phyloP scores from a whole-genome alignment of 2,113 vertebrate species.

The Orcinus orca region DNA sequence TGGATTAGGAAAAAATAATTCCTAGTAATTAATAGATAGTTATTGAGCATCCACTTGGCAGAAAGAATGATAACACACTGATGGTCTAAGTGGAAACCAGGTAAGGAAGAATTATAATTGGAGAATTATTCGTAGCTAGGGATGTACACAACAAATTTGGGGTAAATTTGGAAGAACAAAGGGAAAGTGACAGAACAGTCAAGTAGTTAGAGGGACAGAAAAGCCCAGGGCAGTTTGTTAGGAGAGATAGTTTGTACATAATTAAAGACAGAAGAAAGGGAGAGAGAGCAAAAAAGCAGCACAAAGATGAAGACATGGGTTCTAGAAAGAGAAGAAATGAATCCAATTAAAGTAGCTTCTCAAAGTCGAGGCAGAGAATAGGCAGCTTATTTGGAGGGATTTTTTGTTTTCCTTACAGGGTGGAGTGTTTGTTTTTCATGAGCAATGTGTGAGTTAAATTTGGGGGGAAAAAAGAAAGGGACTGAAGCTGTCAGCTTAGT shows the following conservation, averaged over 20 bases:
- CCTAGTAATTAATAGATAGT: neutral
- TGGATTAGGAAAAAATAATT: neutral
- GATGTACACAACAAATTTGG: neutral
- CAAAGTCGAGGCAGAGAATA: neutral
- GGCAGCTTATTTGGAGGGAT: neutral
- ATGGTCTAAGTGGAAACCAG: neutral
- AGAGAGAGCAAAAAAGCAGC: neutral
- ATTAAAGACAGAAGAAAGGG: neutral
- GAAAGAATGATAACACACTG: neutral
- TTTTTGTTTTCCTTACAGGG: neutral
- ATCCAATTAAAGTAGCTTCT: neutral
- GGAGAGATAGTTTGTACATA: neutral
- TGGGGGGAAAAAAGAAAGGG: neutral
- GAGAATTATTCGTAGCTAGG: neutral
- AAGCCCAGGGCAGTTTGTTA: neutral
- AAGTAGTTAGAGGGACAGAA: neutral
- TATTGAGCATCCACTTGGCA: neutral
- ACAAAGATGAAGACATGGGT: neutral
- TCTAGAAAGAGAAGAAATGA: neutral
- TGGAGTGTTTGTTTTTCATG: neutral
- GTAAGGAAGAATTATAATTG: neutral
- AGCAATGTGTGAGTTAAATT: neutral
- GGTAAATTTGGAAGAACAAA: neutral
- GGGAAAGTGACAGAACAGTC: neutral
- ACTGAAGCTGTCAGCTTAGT: neutral